These are phyloP conservation scores for Festucalex cinctus DNA, from an alignment of 2,113 vertebrate genomes.

Conservation along the genomic window DNA sequence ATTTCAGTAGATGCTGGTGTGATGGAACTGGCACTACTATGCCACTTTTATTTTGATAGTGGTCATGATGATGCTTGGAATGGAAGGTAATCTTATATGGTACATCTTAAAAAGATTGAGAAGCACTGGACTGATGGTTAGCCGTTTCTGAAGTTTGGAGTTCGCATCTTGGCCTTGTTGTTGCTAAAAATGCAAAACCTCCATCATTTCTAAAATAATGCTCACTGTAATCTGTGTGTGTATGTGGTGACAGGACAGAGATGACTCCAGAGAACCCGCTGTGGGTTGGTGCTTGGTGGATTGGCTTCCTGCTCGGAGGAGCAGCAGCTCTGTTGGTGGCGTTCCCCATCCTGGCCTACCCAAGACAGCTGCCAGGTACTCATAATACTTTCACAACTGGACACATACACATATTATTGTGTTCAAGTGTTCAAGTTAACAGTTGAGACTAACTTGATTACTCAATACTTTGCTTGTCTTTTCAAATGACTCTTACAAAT, in stretches of 20 bases:
- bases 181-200: neutral
- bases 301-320: conserved; percentile 85
- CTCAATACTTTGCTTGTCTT: neutral
- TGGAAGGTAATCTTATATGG: neutral
- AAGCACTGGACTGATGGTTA: neutral
- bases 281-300: conserved; percentile 97
- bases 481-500: neutral
- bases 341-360: conserved; percentile 88
- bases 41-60: neutral
- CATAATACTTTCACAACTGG: no score
- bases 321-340: conserved; percentile 79
- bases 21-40: no score
- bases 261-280: conserved; percentile 83
- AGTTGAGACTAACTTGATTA: no score
- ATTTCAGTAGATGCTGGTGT: no score
- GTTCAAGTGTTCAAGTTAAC: neutral
- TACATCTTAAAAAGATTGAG: neutral
- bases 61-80: neutral
- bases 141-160: neutral
- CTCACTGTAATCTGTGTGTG: neutral
- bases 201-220: neutral
- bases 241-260: conserved; percentile 61
- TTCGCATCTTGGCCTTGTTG: neutral
- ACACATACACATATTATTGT: neutral
- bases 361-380: conserved; percentile 86